Base-by-base conservation (phyloP, 2,888 invertebrate genomes). In the Polyommatus iphigenia region DNA sequence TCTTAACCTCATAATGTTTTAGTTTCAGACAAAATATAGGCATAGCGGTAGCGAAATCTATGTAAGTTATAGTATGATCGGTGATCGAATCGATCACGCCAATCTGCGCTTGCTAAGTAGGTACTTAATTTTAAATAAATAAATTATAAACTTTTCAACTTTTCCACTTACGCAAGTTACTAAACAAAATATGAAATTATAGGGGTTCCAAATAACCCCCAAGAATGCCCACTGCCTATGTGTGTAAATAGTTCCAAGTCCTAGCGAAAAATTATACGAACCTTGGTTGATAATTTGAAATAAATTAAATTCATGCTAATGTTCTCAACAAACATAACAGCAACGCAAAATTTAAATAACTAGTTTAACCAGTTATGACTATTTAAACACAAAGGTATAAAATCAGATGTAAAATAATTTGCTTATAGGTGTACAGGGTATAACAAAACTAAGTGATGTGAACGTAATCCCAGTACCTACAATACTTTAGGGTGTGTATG, bases 261-360 rank as follows among this genome's bases (percentile, higher is more conserved):
- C 24, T 13, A 29, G 24, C n/a, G 57, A 18, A 18, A 29, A 13
- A 67, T 24, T 24, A 24, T 67, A 24, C 29, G 24, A 24, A 29
- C 15, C 67, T 15, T 32, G 7, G 29, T 59, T 67, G 15, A 18
- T 67, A 6, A 67, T 67, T 29, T 15, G 2, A 2, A 20, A 29
- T 67, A 29, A 29, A 32, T 67, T 67, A 67, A 67, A 67, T 67
- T 18, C 29, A 67, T 67, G 67, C 67, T 29, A 67, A 67, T 67
- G 67, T 67, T 67, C 67, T 67, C 24, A 13, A 24, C 13, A 67
- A 67, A 67, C 62, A 67, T 67, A 67, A 67, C 57, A 76, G 57
- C 76, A 54, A 18, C 0, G 13, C 20, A 29, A 10, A 32, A n/a
- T 76, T 67, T 67, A 32, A 67, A 67, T 67, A 67, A 67, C 67